Conservation (phyloP, 2,113 vertebrate species). For the Pelvicachromis taeniatus region DNA sequence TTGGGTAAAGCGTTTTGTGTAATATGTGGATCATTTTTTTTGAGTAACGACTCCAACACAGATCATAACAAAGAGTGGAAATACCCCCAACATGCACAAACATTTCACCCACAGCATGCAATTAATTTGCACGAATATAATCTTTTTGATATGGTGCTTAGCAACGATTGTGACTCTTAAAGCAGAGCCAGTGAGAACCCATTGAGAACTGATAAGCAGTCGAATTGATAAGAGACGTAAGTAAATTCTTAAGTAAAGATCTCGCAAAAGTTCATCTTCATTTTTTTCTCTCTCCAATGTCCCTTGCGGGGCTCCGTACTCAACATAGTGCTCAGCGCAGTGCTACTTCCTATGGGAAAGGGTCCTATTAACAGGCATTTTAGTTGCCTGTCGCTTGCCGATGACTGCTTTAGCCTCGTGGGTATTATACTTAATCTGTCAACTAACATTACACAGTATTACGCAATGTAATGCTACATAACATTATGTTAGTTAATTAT, state of each 20-base stretch:
- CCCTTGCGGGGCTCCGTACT: too few relatives aligned
- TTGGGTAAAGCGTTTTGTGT: not conserved
- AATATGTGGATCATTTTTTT: not conserved
- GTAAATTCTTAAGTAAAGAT: too few relatives aligned
- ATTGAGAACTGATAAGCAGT: fast-evolving
- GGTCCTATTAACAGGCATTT: not conserved
- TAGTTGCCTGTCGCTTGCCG: fast-evolving
- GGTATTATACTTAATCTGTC: not conserved
- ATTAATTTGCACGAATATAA: not conserved
- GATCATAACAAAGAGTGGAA: not conserved
- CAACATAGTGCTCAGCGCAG: fast-evolving
- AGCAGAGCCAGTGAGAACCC: not conserved
- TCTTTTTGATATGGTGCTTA: not conserved
- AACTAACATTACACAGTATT: not conserved
- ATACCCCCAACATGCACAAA: not conserved
- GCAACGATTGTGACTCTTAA: not conserved
- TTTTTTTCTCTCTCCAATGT: too few relatives aligned
- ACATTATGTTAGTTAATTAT: not conserved
- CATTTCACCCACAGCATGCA: not conserved
- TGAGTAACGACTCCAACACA: not conserved
- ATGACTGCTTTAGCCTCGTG: too few relatives aligned
- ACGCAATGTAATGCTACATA: not conserved
- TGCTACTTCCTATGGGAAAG: not conserved
- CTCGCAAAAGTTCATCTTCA: too few relatives aligned
- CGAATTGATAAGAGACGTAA: fast-evolving